These are phyloP conservation scores for Leptoteleia sp. DNA, from an alignment of 1,140 invertebrate genomes.

Conservation along the genomic window DNA sequence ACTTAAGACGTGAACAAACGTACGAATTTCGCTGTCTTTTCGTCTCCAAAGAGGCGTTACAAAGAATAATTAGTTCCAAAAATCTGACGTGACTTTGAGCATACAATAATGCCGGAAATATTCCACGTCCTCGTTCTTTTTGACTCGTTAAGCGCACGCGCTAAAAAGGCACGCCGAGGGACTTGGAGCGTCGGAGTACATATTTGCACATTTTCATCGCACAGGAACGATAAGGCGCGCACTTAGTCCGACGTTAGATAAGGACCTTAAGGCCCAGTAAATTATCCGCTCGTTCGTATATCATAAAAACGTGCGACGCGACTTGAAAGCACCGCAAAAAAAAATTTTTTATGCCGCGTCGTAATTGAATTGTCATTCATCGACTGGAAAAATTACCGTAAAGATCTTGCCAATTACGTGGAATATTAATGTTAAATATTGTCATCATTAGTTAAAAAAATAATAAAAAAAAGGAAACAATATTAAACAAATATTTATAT, in stretches of 20 bases:
- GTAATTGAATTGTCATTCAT: slow-evolving; percentile 34
- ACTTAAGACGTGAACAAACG: too few species aligned
- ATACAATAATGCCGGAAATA: slow-evolving; percentile 49
- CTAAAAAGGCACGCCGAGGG: slow-evolving; percentile 52
- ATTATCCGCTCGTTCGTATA: slow-evolving; percentile 48
- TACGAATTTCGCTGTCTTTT: slow-evolving; percentile 9
- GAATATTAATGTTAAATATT: too few species aligned
- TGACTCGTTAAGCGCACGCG: slow-evolving; percentile 54
- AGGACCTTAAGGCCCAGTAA: slow-evolving; percentile 65
- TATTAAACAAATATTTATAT: too few species aligned
- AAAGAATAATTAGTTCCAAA: slow-evolving; percentile 38
- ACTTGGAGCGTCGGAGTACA: slow-evolving; percentile 44
- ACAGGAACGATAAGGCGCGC: slow-evolving; percentile 56
- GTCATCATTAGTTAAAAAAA: too few species aligned
- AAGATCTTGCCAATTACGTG: too few species aligned
- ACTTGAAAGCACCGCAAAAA: slow-evolving; percentile 5
- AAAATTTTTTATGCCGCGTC: slow-evolving; percentile 29
- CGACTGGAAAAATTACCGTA: neutral
- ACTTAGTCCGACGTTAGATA: slow-evolving; percentile 54
- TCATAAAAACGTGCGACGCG: slow-evolving; percentile 28
- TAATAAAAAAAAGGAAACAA: too few species aligned
- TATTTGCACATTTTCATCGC: slow-evolving; percentile 66
- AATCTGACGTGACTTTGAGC: slow-evolving; percentile 40
- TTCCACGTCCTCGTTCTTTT: slow-evolving; percentile 56
- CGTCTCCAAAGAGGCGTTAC: slow-evolving; percentile 13